phyloP scores from a whole-genome alignment of 2,888 invertebrate genomes.

The Drosophila acutilabella region DNA sequence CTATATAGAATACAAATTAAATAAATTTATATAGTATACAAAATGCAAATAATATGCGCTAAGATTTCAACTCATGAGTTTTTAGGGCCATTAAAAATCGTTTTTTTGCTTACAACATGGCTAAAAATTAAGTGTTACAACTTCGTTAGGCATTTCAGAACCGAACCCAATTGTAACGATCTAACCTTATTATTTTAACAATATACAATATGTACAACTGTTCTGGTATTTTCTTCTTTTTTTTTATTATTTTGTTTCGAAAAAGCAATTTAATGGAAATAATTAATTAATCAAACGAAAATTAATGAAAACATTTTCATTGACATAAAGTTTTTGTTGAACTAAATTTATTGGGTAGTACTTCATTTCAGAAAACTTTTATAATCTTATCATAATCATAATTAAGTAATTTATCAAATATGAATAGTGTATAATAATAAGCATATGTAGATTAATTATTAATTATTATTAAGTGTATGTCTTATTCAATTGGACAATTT shows the following conservation, averaged over 20 bases:
- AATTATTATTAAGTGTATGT: conserved; percentile 31
- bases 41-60: conserved; percentile 70
- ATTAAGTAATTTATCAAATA: conserved; percentile 52
- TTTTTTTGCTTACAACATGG: conserved; percentile 72
- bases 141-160: conserved; percentile 62
- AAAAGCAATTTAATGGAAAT: conserved; percentile 77
- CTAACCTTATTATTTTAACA: conserved; percentile 42
- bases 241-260: conserved; percentile 39
- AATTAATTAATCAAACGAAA: conserved; percentile 73
- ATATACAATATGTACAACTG: conserved; percentile 42
- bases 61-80: conserved; percentile 61
- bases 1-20: conserved; percentile 39
- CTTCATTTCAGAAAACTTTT: conserved; percentile 78
- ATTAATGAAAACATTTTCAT: conserved; percentile 82
- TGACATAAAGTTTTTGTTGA: conserved; percentile 83
- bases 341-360: conserved; percentile 88
- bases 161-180: conserved; percentile 78
- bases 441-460: conserved; percentile 50
- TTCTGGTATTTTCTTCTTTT: conserved; percentile 30
- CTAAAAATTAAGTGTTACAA: conserved; percentile 61
- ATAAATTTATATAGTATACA: conserved; percentile 27
- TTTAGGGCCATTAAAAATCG: conserved; percentile 82
- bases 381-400: conserved; percentile 70
- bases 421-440: conserved; percentile 60
- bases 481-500: conserved; percentile 58